phyloP scores from a whole-genome alignment of 64 coral and sea anemone species.

The Orbicella faveolata region DNA sequence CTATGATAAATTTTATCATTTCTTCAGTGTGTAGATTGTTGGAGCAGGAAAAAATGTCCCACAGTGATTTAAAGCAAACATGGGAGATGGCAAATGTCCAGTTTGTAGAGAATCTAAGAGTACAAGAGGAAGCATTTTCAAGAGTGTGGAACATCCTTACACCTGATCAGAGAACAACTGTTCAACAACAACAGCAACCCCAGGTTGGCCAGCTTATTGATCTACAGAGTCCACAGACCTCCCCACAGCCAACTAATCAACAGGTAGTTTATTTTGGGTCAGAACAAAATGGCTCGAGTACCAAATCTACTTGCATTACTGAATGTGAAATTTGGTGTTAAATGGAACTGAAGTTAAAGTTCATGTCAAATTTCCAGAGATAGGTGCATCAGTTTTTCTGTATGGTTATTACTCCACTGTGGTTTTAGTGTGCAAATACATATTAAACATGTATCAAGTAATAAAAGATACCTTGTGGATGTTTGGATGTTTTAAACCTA shows the following conservation, averaged over 20 bases:
- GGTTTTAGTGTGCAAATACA: no score
- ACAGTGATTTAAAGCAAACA: constrained; percentile 88
- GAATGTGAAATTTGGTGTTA: no score
- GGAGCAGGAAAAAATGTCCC: constrained; percentile 91
- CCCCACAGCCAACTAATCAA: constrained; percentile 17
- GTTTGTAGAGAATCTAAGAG: constrained; percentile 72
- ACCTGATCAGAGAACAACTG: constrained; percentile 62
- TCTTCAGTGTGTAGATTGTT: constrained; percentile 45
- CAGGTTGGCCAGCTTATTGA: constrained; percentile 36
- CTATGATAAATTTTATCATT: neutral
- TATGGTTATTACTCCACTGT: no score
- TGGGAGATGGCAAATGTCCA: constrained; percentile 99
- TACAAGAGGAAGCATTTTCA: constrained; percentile 57
- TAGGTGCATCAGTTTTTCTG: no score
- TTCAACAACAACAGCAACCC: constrained; percentile 34
- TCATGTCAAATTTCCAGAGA: no score
- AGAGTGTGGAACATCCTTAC: constrained; percentile 80
- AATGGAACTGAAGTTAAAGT: no score
- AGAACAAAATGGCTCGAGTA: no score
- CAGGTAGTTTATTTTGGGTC: neutral
- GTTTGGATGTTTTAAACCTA: no score
- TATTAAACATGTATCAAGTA: no score
- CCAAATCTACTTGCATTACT: no score
- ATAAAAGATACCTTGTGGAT: no score
- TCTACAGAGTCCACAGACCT: constrained; percentile 20